Evolutionary conservation across 2,797 vertebrate genomes (phyloP), one percentile per base, ranked within the genome.

Genomic region (Pangasius djambal): DNA sequence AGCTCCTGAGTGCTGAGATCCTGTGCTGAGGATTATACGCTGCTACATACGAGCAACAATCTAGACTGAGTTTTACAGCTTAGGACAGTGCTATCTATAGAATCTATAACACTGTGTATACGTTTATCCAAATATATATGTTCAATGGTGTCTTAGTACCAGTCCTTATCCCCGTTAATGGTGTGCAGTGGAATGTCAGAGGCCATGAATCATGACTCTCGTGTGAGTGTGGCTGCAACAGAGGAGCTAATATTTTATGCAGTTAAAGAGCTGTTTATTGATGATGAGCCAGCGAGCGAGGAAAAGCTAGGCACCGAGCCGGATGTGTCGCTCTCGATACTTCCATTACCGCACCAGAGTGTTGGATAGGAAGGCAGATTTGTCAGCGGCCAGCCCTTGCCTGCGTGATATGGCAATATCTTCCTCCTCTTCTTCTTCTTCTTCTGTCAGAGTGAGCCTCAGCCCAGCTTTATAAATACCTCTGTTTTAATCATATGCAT

Each of bases 241-340:
- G 61, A 65, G 59, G 5, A 75, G 72, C 88, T 86, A 79, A 89
- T 93, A 87, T 93, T 92, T 90, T 91, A 89, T 87, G 81, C 87
- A 86, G 88, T 91, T 92, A 93, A 93, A 92, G 67, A 89, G 89
- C 48, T 92, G 85, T 89, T 92, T 93, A 94, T 94, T 94, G 88
- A 92, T 91, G 90, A 94, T 91, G 91, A 93, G 89, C 86, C 89
- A 1, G 67, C 4, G 65, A 90, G 90, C 87, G 85, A 86, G 50
- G 89, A 89, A 83, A 88, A 87, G 72, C 16, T 37, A 50, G 87
- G 69, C 91, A 92, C 89, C 44, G 67, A 92, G 77, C 90, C 78
- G 89, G 92, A 93, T 92, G 91, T 63, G 86, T 52, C 55, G 83
- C 81, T 55, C 90, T 72, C 69, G 77, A 90, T 74, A 78, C 75